Evolutionary conservation across 2,888 invertebrate species (phyloP).

Genomic region (Pterostichus niger): DNA sequence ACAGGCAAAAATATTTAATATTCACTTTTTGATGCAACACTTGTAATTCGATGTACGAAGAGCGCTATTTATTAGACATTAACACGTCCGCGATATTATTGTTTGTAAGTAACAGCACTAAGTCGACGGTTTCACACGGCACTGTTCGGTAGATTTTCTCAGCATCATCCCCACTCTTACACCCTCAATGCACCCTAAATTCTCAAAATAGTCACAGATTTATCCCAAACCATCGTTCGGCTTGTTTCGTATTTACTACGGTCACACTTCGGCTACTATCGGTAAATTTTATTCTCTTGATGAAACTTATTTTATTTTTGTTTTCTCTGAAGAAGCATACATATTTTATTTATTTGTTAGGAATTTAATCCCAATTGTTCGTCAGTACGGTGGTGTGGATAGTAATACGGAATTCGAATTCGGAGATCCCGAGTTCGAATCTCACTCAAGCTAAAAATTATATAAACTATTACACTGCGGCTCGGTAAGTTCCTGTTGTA

Average conservation of each 20-base stretch:
- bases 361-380: too few relatives aligned
- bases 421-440: too few relatives aligned
- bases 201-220: constrained; percentile 73
- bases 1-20: too few relatives aligned
- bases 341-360: too few relatives aligned
- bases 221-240: constrained; percentile 70
- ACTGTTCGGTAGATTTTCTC: constrained; percentile 60
- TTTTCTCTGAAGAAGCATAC: background rate
- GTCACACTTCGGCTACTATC: constrained; percentile 49
- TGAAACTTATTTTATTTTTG: constrained; percentile 12
- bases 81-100: constrained; percentile 41
- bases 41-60: background rate
- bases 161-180: constrained; percentile 72
- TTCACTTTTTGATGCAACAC: too few relatives aligned
- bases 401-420: too few relatives aligned
- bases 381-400: too few relatives aligned
- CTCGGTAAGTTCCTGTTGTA: too few relatives aligned
- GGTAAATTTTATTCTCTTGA: constrained; percentile 23
- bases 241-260: constrained; percentile 30
- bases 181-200: constrained; percentile 70
- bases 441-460: too few relatives aligned
- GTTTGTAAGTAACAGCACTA: constrained; percentile 46
- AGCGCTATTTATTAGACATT: constrained; percentile 21
- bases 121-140: constrained; percentile 58
- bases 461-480: too few relatives aligned